phyloP scores from a whole-genome alignment of 2,797 vertebrate genomes.

The Anabas testudineus region DNA sequence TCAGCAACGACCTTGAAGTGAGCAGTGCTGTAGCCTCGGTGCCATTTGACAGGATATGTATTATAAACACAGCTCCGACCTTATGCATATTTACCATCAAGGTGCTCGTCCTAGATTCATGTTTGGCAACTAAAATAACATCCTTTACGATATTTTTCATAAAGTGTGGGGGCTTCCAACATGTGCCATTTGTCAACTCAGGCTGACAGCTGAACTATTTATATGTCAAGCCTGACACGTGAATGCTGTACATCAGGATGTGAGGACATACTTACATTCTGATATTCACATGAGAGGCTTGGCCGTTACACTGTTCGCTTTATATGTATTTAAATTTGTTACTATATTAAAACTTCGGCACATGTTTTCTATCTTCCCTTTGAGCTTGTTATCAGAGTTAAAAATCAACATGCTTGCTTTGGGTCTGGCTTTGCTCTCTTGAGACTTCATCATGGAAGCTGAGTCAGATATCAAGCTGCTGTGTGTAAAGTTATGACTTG shows the following conservation, averaged over 20 bases:
- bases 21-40: constrained; percentile 29
- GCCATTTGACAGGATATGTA: constrained; percentile 54
- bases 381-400: constrained; percentile 59
- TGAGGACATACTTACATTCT: constrained; percentile 64
- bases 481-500: constrained; percentile 51
- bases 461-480: constrained; percentile 50
- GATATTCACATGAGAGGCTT: constrained; percentile 64
- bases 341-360: constrained; percentile 40
- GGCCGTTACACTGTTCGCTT: constrained; percentile 38
- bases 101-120: constrained; percentile 71
- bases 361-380: constrained; percentile 40
- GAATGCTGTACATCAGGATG: constrained; percentile 73
- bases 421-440: constrained; percentile 43
- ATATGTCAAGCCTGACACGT: constrained; percentile 73
- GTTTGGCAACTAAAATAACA: constrained; percentile 80
- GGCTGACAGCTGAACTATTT: constrained; percentile 77
- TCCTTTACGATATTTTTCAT: constrained; percentile 68
- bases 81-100: constrained; percentile 67
- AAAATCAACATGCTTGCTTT: constrained; percentile 40
- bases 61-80: constrained; percentile 64
- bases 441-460: constrained; percentile 48
- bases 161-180: constrained; percentile 66
- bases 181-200: constrained; percentile 72
- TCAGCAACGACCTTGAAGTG: constrained; percentile 63
- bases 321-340: constrained; percentile 20